These are phyloP conservation scores for Tridacna gigas DNA, from an alignment of 2,888 invertebrate genomes.

Conservation along the genomic window DNA sequence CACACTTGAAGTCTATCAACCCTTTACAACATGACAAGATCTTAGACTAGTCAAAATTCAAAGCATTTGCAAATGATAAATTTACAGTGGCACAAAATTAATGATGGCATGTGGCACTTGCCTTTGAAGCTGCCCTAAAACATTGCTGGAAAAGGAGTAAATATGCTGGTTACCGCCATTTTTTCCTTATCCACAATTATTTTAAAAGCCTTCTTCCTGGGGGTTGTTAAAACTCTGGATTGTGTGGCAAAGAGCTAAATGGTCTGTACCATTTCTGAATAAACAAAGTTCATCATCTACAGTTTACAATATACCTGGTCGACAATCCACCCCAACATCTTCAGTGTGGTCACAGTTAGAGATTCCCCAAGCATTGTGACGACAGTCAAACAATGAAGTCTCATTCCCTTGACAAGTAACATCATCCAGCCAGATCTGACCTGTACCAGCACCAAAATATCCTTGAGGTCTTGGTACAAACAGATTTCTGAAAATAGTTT, in stretches of 20 bases:
- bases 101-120: no score
- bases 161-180: no score
- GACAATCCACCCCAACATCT: conserved; percentile 70
- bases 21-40: no score
- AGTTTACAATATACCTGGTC: conserved; percentile 51
- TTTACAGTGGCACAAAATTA: no score
- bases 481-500: conserved; percentile 31
- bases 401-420: conserved; percentile 68
- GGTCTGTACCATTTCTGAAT: background rate
- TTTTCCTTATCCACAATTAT: no score
- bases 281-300: background rate
- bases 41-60: no score
- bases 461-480: conserved; percentile 39
- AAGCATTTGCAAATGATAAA: no score
- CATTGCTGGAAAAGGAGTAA: no score
- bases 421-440: conserved; percentile 70
- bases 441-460: conserved; percentile 60
- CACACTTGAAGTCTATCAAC: no score
- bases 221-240: no score
- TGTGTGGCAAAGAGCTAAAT: background rate
- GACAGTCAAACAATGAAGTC: conserved; percentile 59
- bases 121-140: no score
- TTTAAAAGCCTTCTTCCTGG: no score
- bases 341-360: conserved; percentile 69
- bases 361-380: conserved; percentile 57